phyloP scores from a whole-genome alignment of 2,113 vertebrate species.

The Micronisus gabar region DNA sequence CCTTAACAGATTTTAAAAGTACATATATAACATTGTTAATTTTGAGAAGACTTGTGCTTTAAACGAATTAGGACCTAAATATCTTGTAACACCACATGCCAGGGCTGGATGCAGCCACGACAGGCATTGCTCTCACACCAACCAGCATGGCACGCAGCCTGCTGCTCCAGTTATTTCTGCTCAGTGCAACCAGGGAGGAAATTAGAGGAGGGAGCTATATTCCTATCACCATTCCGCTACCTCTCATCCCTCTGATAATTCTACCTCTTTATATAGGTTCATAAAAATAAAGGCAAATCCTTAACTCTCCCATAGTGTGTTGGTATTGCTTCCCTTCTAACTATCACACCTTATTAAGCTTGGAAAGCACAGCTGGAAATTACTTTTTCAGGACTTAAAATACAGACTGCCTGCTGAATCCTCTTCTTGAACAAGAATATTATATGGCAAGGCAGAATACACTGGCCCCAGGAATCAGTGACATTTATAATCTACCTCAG shows the following conservation, averaged over 20 bases:
- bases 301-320: not conserved
- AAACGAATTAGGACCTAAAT: not conserved
- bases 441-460: not conserved
- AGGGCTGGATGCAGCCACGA: not conserved
- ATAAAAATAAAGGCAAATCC: not conserved
- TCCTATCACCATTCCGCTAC: not conserved
- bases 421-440: slow-evolving; percentile 1
- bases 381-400: slow-evolving; percentile 10
- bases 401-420: not conserved
- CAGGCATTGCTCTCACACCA: not conserved
- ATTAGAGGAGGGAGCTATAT: not conserved
- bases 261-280: not conserved
- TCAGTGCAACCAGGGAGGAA: not conserved
- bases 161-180: not conserved
- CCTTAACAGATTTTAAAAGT: not conserved
- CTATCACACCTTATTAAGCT: not conserved
- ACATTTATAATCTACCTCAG: not conserved
- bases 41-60: not conserved
- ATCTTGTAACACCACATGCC: not conserved
- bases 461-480: not conserved
- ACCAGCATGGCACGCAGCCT: not conserved
- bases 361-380: slow-evolving; percentile 3
- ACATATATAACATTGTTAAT: not conserved
- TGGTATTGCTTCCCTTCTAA: not conserved
- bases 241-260: not conserved